Conservation (phyloP, 2,797 vertebrate species). For the Avahi laniger region DNA sequence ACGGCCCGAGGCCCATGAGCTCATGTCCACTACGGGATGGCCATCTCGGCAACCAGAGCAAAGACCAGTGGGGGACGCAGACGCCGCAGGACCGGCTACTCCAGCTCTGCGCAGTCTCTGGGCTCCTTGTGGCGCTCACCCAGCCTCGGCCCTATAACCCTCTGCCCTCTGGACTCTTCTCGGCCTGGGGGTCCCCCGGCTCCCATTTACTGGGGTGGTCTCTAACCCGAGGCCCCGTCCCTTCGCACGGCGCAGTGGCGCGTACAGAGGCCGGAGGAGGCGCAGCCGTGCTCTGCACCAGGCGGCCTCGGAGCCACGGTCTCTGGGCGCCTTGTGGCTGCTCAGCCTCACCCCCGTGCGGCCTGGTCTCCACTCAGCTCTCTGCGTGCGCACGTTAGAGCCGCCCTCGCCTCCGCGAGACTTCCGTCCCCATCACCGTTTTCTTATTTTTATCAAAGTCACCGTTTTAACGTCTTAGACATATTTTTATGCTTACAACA, state of each 20-base stretch:
- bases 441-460: not conserved
- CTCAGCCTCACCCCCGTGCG: too few relatives aligned
- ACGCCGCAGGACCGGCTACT: not conserved
- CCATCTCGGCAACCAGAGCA: not conserved
- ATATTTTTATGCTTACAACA: not conserved
- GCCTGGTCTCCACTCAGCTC: rapidly evolving
- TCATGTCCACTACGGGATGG: not conserved
- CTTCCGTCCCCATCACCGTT: not conserved
- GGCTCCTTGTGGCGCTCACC: not conserved
- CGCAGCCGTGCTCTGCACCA: not conserved
- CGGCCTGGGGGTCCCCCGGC: rapidly evolving
- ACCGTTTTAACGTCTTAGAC: not conserved
- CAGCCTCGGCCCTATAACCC: not conserved
- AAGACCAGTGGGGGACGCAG: not conserved
- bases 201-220: rapidly evolving
- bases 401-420: not conserved
- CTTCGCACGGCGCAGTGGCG: rapidly evolving
- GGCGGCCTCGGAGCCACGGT: not conserved
- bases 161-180: not conserved
- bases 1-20: not conserved
- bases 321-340: too few relatives aligned
- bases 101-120: too few relatives aligned
- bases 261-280: not conserved
- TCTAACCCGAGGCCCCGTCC: too few relatives aligned
- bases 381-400: rapidly evolving